Conservation (phyloP, 1,140 invertebrate genomes). For the Vanessa tameamea region DNA sequence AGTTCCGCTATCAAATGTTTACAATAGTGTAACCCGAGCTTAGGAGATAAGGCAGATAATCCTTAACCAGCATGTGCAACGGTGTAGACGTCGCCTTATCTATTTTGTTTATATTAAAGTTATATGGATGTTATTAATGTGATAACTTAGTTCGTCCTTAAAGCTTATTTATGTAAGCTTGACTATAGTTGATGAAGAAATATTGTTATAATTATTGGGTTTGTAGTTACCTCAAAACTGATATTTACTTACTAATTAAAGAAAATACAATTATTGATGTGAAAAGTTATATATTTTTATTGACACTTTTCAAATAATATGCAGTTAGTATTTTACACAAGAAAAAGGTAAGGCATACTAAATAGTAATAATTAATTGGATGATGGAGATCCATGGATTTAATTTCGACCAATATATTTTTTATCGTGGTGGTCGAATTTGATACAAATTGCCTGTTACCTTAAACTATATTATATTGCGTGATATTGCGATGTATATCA, state of each 20-base stretch:
- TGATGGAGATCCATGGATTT: no score
- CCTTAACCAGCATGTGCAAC: neutral
- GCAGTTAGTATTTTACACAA: no score
- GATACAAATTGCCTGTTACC: neutral
- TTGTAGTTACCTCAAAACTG: no score
- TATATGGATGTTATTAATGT: neutral
- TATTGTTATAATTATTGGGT: no score
- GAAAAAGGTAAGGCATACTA: no score
- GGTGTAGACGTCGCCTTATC: neutral
- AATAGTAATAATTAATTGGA: no score
- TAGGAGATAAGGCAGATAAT: neutral
- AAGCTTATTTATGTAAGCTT: neutral
- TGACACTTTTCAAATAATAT: no score
- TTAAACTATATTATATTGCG: constrained; percentile 12
- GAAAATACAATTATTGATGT: no score
- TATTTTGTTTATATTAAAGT: neutral
- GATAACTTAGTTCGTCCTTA: neutral
- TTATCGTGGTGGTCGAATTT: neutral
- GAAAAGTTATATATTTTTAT: no score
- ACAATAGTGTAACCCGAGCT: constrained; percentile 1
- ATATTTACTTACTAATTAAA: no score
- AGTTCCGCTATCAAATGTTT: constrained; percentile 2
- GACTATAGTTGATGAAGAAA: neutral
- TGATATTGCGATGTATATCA: constrained; percentile 7
- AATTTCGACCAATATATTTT: neutral